phyloP scores from a whole-genome alignment of 2,113 vertebrate genomes.

The Syrmaticus mikado region DNA sequence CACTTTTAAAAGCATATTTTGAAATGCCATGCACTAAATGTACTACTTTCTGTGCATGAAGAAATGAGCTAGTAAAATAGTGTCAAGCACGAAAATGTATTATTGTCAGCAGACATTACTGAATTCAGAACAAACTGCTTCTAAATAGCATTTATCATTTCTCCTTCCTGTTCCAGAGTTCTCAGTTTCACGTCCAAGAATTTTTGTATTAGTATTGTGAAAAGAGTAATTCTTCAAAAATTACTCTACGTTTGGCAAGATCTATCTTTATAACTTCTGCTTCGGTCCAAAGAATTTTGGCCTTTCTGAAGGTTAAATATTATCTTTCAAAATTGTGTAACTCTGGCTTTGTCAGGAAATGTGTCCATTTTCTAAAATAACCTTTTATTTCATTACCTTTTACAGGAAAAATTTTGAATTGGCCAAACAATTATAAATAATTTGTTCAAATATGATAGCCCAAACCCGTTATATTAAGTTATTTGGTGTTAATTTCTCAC shows the following conservation, averaged over 20 bases:
- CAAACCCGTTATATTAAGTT: background rate
- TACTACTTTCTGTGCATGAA: background rate
- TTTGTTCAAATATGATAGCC: background rate
- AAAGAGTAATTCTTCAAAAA: conserved; percentile 62
- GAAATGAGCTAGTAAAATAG: background rate
- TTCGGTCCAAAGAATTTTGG: conserved; percentile 55
- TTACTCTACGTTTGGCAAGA: conserved; percentile 45
- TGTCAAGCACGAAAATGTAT: background rate
- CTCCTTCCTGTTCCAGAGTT: conserved; percentile 43
- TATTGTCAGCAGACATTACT: background rate
- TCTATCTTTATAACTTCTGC: conserved; percentile 16
- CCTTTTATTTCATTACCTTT: background rate
- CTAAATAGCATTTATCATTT: conserved; percentile 46
- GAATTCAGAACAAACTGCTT: conserved; percentile 41
- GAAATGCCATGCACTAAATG: background rate
- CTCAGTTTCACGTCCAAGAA: conserved; percentile 31
- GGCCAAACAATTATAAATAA: background rate
- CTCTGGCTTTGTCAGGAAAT: conserved; percentile 34
- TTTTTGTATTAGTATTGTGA: conserved; percentile 55
- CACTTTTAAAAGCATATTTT: background rate
- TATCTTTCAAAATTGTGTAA: conserved; percentile 64
- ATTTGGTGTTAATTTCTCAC: background rate
- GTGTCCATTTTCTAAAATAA: conserved; percentile 32
- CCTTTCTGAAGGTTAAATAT: conserved; percentile 61
- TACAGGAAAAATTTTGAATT: background rate